Conservation (phyloP, 2,888 invertebrate species). For the Falcaria lacertinaria region DNA sequence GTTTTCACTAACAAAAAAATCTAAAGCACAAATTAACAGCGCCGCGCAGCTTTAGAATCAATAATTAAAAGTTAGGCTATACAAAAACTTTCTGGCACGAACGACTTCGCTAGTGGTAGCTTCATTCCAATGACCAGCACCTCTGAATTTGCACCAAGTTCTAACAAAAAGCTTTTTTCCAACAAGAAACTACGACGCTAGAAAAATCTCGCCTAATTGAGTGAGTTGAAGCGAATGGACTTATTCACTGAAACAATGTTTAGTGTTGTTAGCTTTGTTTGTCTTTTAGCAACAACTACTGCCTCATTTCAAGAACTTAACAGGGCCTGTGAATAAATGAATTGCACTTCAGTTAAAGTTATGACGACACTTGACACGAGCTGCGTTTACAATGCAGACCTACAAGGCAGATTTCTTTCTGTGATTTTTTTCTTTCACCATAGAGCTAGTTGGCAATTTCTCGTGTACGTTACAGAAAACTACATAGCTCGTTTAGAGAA, state of each 20-base stretch:
- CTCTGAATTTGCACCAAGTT: constrained; percentile 15
- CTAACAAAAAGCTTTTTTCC: constrained; percentile 2
- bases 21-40: constrained; percentile 9
- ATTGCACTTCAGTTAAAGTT: background rate
- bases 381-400: background rate
- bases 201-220: constrained; percentile 10
- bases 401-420: background rate
- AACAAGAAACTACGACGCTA: background rate
- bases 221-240: background rate
- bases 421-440: background rate
- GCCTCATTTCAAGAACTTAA: background rate
- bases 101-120: constrained; percentile 19
- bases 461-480: too few species aligned
- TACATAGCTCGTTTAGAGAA: too few species aligned
- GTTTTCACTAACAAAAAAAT: too few species aligned
- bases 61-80: constrained; percentile 37
- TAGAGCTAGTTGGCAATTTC: too few species aligned
- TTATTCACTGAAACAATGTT: background rate
- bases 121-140: constrained; percentile 12
- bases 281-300: background rate
- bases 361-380: background rate
- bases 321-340: background rate
- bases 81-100: constrained; percentile 19
- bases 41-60: constrained; percentile 22
- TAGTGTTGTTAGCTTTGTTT: background rate